Evolutionary conservation across 2,888 invertebrate species (phyloP).

Genomic region (Neuroscelio doddi): DNA sequence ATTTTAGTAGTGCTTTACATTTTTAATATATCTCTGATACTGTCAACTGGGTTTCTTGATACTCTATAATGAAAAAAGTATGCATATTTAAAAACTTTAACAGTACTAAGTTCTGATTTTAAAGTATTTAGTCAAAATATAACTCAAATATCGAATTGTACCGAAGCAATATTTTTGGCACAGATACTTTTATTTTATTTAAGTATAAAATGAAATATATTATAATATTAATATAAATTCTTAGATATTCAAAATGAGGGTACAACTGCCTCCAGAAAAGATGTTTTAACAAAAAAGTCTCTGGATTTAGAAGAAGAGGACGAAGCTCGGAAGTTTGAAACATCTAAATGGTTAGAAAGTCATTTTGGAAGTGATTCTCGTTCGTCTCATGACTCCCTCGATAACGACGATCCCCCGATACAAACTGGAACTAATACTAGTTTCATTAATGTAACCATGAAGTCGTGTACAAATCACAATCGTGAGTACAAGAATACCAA

Average conservation of each 20-base stretch:
- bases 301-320: constrained; percentile 91
- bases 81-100: too few species aligned
- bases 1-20: too few species aligned
- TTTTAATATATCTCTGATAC: too few species aligned
- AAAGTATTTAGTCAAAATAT: too few species aligned
- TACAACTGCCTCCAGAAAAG: constrained; percentile 79
- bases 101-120: too few species aligned
- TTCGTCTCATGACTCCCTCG: constrained; percentile 82
- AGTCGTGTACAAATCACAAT: constrained; percentile 72
- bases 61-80: too few species aligned
- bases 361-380: constrained; percentile 92
- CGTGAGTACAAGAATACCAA: constrained; percentile 35
- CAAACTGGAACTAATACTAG: constrained; percentile 77
- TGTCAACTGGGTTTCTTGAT: too few species aligned
- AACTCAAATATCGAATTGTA: too few species aligned
- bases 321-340: constrained; percentile 90
- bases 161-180: too few species aligned
- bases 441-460: constrained; percentile 85
- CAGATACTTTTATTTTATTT: not conserved
- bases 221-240: constrained; percentile 5
- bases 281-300: constrained; percentile 86
- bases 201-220: too few species aligned
- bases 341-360: constrained; percentile 92
- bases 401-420: constrained; percentile 77
- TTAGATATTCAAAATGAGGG: constrained; percentile 63